Percentiles rank a stretch among this genome's conserved stretches.
These are phyloP conservation scores for Acromyrmex echinatior DNA, from an alignment of 1,140 invertebrate genomes.

Conservation along the genomic window DNA sequence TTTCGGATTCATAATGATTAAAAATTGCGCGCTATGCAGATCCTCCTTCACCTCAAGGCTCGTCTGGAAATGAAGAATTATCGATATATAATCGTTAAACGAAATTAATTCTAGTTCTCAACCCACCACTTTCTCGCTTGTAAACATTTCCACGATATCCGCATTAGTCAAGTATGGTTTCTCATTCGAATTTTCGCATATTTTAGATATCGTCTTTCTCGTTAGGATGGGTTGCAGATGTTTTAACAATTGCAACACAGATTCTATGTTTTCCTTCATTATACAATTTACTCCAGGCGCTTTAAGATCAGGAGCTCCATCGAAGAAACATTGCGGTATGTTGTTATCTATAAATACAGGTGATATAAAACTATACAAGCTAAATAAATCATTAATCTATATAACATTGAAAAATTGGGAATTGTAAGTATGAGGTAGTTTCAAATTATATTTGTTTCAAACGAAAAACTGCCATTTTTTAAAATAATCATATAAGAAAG, in stretches of 20 bases:
- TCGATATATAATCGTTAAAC: conserved; percentile 32
- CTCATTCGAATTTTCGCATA: conserved; percentile 87
- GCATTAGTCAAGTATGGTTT: conserved; percentile 87
- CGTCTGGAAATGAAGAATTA: conserved; percentile 78
- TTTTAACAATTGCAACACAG: conserved; percentile 88
- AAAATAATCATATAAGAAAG: not conserved
- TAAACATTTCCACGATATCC: conserved; percentile 85
- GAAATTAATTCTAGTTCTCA: conserved; percentile 39
- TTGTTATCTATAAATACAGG: conserved; percentile 85
- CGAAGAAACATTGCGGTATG: conserved; percentile 87
- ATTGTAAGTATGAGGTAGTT: not conserved
- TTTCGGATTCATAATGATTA: conserved; percentile 90
- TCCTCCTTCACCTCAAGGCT: conserved; percentile 87
- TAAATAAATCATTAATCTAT: conserved; percentile 15
- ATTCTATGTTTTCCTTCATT: conserved; percentile 87
- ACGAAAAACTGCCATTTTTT: not conserved
- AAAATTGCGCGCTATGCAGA: conserved; percentile 89
- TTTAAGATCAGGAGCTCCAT: conserved; percentile 81
- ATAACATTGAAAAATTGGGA: not conserved
- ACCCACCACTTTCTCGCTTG: conserved; percentile 79
- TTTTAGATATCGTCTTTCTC: conserved; percentile 87
- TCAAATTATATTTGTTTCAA: conserved; percentile 40
- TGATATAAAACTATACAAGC: conserved; percentile 35
- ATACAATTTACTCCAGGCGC: conserved; percentile 89
- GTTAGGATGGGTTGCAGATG: conserved; percentile 88